A percentile compares a stretch with the other conserved stretches of the same genome.
phyloP scores from a whole-genome alignment of 1,140 invertebrate genomes.

The Drosophila truncata region DNA sequence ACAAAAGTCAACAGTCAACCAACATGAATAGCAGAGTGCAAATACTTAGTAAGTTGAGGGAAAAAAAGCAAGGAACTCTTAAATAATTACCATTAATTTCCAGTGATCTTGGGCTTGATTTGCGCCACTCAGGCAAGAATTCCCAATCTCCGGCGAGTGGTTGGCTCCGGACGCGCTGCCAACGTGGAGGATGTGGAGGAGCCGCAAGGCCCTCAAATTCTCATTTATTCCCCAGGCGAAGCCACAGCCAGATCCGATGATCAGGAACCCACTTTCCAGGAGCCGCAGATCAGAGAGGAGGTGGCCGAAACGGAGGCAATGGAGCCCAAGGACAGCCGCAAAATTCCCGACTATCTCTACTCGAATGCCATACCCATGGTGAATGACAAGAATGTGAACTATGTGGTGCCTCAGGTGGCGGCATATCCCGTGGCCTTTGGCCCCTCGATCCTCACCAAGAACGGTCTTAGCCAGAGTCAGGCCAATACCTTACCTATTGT shows the following conservation, averaged over 20 bases:
- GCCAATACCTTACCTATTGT: conserved; percentile 40
- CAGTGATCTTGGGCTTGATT: conserved; percentile 44
- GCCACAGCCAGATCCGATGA: conserved; percentile 21
- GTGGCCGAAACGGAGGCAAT: conserved; percentile 19
- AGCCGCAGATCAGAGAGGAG: conserved; percentile 64
- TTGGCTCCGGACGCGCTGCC: conserved; percentile 30
- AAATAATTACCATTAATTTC: neutral
- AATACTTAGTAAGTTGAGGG: conserved; percentile 51
- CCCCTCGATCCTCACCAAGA: conserved; percentile 39
- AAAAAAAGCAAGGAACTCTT: neutral
- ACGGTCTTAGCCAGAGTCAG: conserved; percentile 29
- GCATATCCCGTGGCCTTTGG: conserved; percentile 62
- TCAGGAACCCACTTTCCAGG: conserved; percentile 50
- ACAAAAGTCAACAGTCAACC: conserved; percentile 29
- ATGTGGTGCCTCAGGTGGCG: conserved; percentile 64
- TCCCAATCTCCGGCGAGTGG: conserved; percentile 19
- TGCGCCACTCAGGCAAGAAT: conserved; percentile 32
- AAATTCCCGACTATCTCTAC: conserved; percentile 78
- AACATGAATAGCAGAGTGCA: conserved; percentile 45
- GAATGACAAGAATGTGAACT: conserved; percentile 72
- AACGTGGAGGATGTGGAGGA: conserved; percentile 8
- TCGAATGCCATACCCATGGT: conserved; percentile 75
- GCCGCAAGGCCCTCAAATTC: conserved; percentile 47
- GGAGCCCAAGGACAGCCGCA: conserved; percentile 64
- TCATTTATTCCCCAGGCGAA: conserved; percentile 47